Evolutionary conservation across 2,888 invertebrate genomes (phyloP).

Genomic region (Oscheius onirici): DNA sequence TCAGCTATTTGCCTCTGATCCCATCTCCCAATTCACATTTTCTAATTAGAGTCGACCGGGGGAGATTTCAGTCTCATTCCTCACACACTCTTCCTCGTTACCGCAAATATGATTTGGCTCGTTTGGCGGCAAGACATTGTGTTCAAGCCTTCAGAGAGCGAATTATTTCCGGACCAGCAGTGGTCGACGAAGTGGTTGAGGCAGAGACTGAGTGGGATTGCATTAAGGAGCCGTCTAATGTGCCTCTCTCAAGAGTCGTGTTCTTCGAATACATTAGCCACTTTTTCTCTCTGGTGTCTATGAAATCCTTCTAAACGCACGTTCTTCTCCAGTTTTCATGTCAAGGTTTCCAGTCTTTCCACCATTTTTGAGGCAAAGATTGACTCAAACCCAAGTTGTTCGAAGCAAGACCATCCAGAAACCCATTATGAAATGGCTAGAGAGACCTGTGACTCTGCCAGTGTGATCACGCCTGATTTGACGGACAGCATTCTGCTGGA

Average conservation of each 20-base stretch:
- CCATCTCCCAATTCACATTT: too few relatives aligned
- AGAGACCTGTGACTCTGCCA: background rate
- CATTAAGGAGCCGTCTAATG: constrained; percentile 32
- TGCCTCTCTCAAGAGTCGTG: background rate
- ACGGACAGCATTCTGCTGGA: too few relatives aligned
- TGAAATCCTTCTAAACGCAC: background rate
- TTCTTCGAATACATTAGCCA: background rate
- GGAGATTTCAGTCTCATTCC: too few relatives aligned
- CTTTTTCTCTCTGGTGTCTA: background rate
- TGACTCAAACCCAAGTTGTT: too few relatives aligned
- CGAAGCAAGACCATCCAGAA: too few relatives aligned
- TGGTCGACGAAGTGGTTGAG: constrained; percentile 4
- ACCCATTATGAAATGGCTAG: too few relatives aligned
- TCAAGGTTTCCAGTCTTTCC: too few relatives aligned
- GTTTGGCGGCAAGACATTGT: constrained; percentile 9
- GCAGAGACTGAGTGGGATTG: constrained; percentile 11
- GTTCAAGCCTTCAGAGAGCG: background rate
- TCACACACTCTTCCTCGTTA: too few relatives aligned
- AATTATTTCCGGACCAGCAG: constrained; percentile 29
- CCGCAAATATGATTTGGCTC: constrained; percentile 24
- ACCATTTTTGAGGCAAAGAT: too few relatives aligned
- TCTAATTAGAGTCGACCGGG: too few relatives aligned
- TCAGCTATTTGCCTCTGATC: too few relatives aligned
- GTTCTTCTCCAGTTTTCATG: background rate
- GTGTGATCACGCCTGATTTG: constrained; percentile 22